These are phyloP conservation scores for Coregonus ussuriensis DNA, from an alignment of 2,797 vertebrate species.

Conservation along the genomic window DNA sequence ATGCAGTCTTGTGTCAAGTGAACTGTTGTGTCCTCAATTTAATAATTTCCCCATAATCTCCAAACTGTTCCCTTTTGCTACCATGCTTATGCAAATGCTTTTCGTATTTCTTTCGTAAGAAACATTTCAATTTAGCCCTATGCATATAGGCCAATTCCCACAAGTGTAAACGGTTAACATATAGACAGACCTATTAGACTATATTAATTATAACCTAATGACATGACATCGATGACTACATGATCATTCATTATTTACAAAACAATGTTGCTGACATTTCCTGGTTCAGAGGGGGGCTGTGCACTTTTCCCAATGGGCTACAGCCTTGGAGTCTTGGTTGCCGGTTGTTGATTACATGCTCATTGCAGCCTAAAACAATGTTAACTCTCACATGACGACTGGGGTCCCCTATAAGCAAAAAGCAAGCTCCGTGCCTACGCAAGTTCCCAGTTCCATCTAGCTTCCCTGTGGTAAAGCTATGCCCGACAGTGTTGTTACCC, in stretches of 20 bases:
- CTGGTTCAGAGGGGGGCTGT: conserved; percentile 26
- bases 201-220: conserved; percentile 25
- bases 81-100: too few species aligned
- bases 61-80: too few species aligned
- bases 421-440: conserved; percentile 37
- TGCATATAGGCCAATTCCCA: too few species aligned
- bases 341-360: conserved; percentile 47
- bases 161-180: neutral
- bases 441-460: conserved; percentile 42
- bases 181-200: neutral
- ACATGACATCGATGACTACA: conserved; percentile 12
- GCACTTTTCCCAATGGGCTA: conserved; percentile 34
- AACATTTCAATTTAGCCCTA: too few species aligned
- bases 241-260: conserved; percentile 46
- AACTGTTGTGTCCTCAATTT: too few species aligned
- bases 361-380: conserved; percentile 47
- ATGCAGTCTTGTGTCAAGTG: too few species aligned
- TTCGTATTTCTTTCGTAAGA: too few species aligned
- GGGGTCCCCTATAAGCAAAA: conserved; percentile 3
- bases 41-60: too few species aligned
- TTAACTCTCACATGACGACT: conserved; percentile 40
- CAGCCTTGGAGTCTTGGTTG: conserved; percentile 25
- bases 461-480: conserved; percentile 26
- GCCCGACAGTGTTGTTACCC: conserved; percentile 38
- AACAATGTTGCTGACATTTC: conserved; percentile 51